These are phyloP conservation scores for Camponotus floridanus DNA, from an alignment of 1,140 invertebrate genomes.

Conservation along the genomic window DNA sequence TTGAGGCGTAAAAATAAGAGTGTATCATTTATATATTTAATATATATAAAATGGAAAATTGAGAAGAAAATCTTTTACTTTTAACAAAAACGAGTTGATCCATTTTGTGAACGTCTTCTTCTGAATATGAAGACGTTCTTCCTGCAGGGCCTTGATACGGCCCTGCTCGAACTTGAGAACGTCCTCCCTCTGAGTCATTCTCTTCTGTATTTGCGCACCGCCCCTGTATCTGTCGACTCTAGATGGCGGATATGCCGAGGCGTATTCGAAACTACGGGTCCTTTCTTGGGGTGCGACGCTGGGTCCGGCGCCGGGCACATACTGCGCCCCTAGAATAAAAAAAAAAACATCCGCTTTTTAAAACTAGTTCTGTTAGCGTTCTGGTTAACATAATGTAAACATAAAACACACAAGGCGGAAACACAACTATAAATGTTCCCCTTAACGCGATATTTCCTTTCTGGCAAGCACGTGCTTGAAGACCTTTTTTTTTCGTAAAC, in stretches of 20 bases:
- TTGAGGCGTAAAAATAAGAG: not conserved
- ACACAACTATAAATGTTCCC: conserved; percentile 33
- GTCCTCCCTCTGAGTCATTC: conserved; percentile 96
- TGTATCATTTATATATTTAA: not conserved
- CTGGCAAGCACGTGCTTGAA: conserved; percentile 22
- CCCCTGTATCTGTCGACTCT: conserved; percentile 77
- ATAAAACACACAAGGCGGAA: conserved; percentile 6
- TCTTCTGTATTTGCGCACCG: conserved; percentile 85
- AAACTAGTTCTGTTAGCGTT: conserved; percentile 18
- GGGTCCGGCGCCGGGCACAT: conserved; percentile 90
- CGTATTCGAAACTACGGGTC: conserved; percentile 65
- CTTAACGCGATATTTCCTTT: conserved; percentile 34
- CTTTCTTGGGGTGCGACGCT: conserved; percentile 82
- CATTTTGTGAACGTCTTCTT: conserved; percentile 99
- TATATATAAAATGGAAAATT: not conserved
- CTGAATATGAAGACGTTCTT: conserved; percentile 98
- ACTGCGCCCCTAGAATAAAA: conserved; percentile 88
- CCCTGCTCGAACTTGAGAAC: conserved; percentile 98
- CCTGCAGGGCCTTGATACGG: conserved; percentile 97
- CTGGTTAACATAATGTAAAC: conserved; percentile 7
- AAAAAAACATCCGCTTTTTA: conserved; percentile 27
- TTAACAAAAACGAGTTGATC: conserved; percentile 99
- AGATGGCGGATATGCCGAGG: conserved; percentile 62
- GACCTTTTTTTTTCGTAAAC: not conserved
- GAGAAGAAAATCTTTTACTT: conserved; percentile 88